Conservation (phyloP, 2,888 invertebrate species). For the Helicoverpa assulta region DNA sequence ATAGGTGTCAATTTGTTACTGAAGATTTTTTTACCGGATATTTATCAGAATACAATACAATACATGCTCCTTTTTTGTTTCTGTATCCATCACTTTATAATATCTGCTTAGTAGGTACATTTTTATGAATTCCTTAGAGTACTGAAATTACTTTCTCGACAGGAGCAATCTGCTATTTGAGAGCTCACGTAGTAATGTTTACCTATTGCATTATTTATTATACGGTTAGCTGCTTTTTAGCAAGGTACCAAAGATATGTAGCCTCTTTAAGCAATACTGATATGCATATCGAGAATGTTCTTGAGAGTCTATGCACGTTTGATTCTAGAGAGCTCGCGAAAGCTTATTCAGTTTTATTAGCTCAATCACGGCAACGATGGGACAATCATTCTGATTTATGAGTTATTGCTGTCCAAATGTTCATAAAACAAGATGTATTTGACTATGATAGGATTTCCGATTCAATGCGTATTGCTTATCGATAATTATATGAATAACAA, state of each 20-base stretch:
- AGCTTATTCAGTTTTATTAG: slow-evolving; percentile 55
- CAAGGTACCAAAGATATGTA: slow-evolving; percentile 33
- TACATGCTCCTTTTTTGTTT: no score
- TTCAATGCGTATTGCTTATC: background rate
- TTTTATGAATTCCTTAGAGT: background rate
- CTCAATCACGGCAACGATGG: slow-evolving; percentile 38
- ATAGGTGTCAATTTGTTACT: no score
- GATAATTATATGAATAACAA: background rate
- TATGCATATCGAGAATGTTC: slow-evolving; percentile 39
- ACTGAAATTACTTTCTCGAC: background rate
- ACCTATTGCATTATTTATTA: slow-evolving; percentile 23
- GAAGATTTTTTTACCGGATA: no score
- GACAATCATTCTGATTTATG: slow-evolving; percentile 54
- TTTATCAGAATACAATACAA: no score
- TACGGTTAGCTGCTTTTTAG: slow-evolving; percentile 24
- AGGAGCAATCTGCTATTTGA: background rate
- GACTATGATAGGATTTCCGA: background rate
- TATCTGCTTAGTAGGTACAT: no score
- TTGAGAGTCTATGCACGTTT: background rate
- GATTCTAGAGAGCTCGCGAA: slow-evolving; percentile 34
- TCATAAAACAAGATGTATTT: slow-evolving; percentile 6
- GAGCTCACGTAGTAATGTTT: background rate
- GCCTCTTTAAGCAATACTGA: slow-evolving; percentile 20
- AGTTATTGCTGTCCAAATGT: slow-evolving; percentile 21
- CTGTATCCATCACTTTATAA: no score